Percentiles rank a stretch among this genome's conserved stretches.
These are phyloP conservation scores for Picathartes gymnocephalus DNA, from an alignment of 2,113 vertebrate species.

Conservation along the genomic window DNA sequence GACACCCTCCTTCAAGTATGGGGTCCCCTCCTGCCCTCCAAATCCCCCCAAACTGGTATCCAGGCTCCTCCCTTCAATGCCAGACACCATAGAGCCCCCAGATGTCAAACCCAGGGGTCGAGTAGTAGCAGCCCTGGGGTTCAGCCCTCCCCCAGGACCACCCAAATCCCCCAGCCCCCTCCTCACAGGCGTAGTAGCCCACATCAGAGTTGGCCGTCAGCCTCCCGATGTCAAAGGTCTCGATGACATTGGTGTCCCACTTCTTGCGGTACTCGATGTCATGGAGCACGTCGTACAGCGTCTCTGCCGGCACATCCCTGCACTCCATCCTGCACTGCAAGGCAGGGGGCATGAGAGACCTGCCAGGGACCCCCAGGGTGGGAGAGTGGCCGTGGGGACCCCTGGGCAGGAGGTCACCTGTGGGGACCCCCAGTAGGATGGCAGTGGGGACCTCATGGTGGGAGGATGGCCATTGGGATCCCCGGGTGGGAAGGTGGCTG, in stretches of 20 bases:
- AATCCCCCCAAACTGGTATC: not conserved
- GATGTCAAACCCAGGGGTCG: not conserved
- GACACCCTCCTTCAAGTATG: not conserved
- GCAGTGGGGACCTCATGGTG: not conserved
- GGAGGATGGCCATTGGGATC: not conserved
- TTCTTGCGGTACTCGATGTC: conserved; percentile 91
- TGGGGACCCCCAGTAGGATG: not conserved
- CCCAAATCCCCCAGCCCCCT: not conserved
- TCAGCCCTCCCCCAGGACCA: not conserved
- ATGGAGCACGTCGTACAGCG: conserved; percentile 92
- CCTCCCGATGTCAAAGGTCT: conserved; percentile 95
- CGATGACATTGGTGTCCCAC: conserved; percentile 94
- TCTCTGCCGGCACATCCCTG: conserved; percentile 83
- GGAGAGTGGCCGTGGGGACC: not conserved
- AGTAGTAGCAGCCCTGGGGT: not conserved
- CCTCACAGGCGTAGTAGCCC: conserved; percentile 91
- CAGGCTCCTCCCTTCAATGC: not conserved
- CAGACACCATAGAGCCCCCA: rapidly evolving
- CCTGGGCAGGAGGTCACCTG: not conserved
- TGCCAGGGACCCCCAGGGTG: not conserved
- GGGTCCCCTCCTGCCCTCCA: not conserved
- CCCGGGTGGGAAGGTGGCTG: not conserved
- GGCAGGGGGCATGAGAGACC: not conserved
- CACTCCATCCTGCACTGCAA: conserved; percentile 90
- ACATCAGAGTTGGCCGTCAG: conserved; percentile 92